A percentile compares a stretch with the other conserved stretches of the same genome.
phyloP scores from a whole-genome alignment of 1,140 invertebrate species.

The Wasmannia auropunctata region DNA sequence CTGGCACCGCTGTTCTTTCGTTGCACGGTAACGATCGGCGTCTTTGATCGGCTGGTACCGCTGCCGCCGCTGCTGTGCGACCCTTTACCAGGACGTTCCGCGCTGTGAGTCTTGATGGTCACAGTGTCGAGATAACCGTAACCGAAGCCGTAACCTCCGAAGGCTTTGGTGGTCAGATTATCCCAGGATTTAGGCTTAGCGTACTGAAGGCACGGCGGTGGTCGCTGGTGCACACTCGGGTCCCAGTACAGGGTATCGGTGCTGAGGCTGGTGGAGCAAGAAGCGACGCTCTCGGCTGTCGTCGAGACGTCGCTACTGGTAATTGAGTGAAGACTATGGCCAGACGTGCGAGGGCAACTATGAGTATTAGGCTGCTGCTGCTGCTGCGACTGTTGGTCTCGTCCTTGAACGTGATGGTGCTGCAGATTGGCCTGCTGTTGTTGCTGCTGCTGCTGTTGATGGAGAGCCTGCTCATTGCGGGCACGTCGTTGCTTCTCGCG shows the following conservation, averaged over 20 bases:
- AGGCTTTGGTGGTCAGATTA: constrained; percentile 92
- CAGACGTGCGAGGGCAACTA: constrained; percentile 86
- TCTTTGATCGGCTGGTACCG: constrained; percentile 77
- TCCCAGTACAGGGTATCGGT: constrained; percentile 95
- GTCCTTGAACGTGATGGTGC: constrained; percentile 73
- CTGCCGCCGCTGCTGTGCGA: constrained; percentile 76
- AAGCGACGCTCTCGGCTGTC: constrained; percentile 88
- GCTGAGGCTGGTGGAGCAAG: constrained; percentile 93
- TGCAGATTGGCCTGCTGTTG: constrained; percentile 77
- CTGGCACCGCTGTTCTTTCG: constrained; percentile 76
- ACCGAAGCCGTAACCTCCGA: constrained; percentile 93
- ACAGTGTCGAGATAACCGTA: constrained; percentile 92
- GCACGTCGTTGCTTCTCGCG: constrained; percentile 83
- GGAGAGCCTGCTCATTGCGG: constrained; percentile 77
- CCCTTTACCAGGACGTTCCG: constrained; percentile 84
- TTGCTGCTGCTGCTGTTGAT: constrained; percentile 72
- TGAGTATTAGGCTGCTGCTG: constrained; percentile 72
- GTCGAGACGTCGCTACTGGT: constrained; percentile 90
- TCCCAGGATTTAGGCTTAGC: constrained; percentile 95
- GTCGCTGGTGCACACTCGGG: constrained; percentile 86
- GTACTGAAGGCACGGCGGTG: constrained; percentile 86
- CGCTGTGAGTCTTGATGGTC: constrained; percentile 86
- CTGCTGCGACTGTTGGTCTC: constrained; percentile 64
- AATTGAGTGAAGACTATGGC: constrained; percentile 92
- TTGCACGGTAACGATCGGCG: constrained; percentile 85